phyloP scores from a whole-genome alignment of 2,888 invertebrate genomes.

The Ariolimax columbianus region DNA sequence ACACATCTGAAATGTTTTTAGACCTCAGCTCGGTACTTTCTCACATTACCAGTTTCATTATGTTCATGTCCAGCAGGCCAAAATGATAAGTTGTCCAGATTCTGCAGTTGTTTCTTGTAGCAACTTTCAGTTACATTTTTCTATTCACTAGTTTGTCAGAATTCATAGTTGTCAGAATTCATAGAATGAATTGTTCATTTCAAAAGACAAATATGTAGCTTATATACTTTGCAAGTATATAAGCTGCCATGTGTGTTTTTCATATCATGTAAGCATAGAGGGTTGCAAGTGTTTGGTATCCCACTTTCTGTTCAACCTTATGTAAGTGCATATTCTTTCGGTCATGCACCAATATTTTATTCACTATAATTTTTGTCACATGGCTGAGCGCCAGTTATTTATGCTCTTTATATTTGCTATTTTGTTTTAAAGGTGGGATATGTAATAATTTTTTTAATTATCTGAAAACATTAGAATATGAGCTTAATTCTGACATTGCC shows the following conservation, averaged over 20 bases:
- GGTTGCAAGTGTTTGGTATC: not conserved
- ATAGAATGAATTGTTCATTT: too few species aligned
- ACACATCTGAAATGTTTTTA: slow-evolving; percentile 41
- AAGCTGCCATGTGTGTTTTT: too few species aligned
- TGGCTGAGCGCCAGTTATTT: not conserved
- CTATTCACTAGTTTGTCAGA: not conserved
- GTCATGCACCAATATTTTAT: not conserved
- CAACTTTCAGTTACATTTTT: not conserved
- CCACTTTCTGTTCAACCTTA: not conserved
- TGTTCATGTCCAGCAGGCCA: not conserved
- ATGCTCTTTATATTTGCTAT: not conserved
- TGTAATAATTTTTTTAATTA: not conserved
- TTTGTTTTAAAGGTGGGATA: not conserved
- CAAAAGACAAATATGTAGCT: too few species aligned
- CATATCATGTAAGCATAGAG: not conserved
- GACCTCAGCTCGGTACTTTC: slow-evolving; percentile 28
- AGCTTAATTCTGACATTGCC: not conserved
- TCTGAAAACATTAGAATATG: not conserved
- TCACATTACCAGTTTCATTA: slow-evolving; percentile 13
- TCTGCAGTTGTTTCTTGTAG: not conserved
- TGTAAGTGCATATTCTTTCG: not conserved
- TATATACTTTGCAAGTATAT: too few species aligned
- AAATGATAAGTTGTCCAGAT: not conserved
- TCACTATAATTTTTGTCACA: not conserved
- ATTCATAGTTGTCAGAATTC: not conserved